Evolutionary conservation across 2,113 vertebrate species (phyloP).

Genomic region (Catharus fuscescens): DNA sequence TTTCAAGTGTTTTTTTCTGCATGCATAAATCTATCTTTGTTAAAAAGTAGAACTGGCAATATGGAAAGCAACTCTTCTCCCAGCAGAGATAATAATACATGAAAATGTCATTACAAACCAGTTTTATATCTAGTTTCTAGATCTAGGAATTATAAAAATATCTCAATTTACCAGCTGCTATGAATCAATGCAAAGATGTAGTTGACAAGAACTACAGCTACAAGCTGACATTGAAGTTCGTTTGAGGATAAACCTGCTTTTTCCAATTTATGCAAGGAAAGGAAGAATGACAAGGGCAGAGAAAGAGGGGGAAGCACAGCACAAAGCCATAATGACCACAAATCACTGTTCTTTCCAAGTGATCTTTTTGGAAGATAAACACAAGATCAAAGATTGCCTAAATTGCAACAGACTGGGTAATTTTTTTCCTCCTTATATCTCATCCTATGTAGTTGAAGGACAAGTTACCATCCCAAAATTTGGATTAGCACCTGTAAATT

Average conservation of each 20-base stretch:
- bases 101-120: neutral
- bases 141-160: neutral
- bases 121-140: neutral
- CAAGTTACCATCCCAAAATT: neutral
- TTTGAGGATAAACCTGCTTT: neutral
- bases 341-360: neutral
- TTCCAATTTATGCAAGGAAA: neutral
- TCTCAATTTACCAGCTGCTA: neutral
- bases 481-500: slow-evolving; percentile 5
- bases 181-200: neutral
- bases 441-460: neutral
- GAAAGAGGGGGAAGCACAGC: neutral
- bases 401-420: neutral
- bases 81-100: neutral
- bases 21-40: neutral
- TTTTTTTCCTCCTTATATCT: neutral
- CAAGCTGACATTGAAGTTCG: neutral
- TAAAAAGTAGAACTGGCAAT: neutral
- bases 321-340: neutral
- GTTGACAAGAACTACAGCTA: neutral
- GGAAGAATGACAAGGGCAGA: neutral
- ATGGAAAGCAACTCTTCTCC: neutral
- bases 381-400: neutral
- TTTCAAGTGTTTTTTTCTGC: neutral
- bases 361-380: neutral